Base-by-base conservation (phyloP, 2,113 vertebrate species). In the Corythoichthys haematopterus region DNA sequence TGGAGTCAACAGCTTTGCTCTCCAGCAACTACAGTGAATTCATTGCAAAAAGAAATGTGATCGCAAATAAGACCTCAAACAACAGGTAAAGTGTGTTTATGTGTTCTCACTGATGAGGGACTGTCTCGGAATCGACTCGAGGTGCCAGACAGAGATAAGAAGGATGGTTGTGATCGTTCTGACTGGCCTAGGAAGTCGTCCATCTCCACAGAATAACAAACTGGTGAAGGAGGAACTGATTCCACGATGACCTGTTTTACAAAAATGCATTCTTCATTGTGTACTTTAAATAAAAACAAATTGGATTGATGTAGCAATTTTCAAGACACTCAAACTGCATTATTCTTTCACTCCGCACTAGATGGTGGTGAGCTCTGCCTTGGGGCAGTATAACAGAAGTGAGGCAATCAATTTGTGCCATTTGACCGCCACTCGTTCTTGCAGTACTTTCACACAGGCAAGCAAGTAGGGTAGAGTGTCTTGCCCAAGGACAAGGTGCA, bases 121-220 rank as follows among this genome's bases (percentile, higher is more conserved):
- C 88, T 92, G 15, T 78, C 78, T 61, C 53, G 51, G 4, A 77
- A 70, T 65, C 74, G 46, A n/a, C 78, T 75, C 11, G 77, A 85
- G 6, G 89, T 89, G 58, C 83, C 88, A 0, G 86, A 83, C 47
- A 90, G 66, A 36, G 90, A 92, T 64, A 92, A 55, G 55, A 92
- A 88, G 2, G 91, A 92, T 4, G 91, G 77, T 14, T 79, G 63
- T 3, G 87, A 86, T 15, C 81, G 63, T 8, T 75, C 67, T 1
- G 88, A 84, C 36, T 86, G 89, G 64, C 78, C 82, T 7, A 92
- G 71, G 65, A 77, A 80, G 43, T 90, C 77, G 0, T 93, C 92
- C 89, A 93, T 92, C 74, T 93, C 92, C 74, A 92, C 90, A 7
- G 85, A 89, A 62, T 90, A 88, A 72, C 84, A 86, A 28, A 87